phyloP scores from a whole-genome alignment of 1,140 invertebrate species.

The Octopus sinensis region DNA sequence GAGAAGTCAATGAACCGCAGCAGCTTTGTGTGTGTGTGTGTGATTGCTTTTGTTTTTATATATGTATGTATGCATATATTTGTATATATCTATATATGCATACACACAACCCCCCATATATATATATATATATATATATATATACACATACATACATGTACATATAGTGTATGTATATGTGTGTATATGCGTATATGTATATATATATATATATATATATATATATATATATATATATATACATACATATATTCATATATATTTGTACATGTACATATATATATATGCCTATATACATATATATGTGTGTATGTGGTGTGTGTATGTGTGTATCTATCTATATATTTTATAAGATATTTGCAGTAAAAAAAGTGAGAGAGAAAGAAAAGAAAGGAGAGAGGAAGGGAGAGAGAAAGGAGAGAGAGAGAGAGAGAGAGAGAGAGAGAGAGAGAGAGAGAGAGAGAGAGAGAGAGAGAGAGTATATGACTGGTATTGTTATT shows the following conservation, averaged over 20 bases:
- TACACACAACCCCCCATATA: too few relatives aligned
- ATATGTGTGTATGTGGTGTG: too few relatives aligned
- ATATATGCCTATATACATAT: conserved; percentile 16
- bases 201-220: conserved; percentile 11
- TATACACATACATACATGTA: too few relatives aligned
- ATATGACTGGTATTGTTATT: not conserved
- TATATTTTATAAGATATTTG: not conserved
- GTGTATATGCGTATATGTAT: conserved; percentile 6
- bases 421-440: not conserved
- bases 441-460: not conserved
- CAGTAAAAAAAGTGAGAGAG: not conserved
- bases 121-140: too few relatives aligned
- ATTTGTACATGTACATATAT: conserved; percentile 11
- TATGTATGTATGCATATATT: too few relatives aligned
- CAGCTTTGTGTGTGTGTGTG: too few relatives aligned
- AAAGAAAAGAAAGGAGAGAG: conserved; percentile 12
- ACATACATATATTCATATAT: too few relatives aligned
- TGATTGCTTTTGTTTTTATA: too few relatives aligned
- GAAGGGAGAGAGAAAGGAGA: not conserved
- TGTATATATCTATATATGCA: too few relatives aligned
- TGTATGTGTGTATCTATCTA: not conserved
- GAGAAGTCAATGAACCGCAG: too few relatives aligned
- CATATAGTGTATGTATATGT: not conserved
- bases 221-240: conserved; percentile 9
- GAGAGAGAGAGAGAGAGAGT: not conserved